Percentiles rank a stretch among this genome's conserved stretches.
Conservation (phyloP, 2,888 invertebrate species). For the Muscina levida region DNA sequence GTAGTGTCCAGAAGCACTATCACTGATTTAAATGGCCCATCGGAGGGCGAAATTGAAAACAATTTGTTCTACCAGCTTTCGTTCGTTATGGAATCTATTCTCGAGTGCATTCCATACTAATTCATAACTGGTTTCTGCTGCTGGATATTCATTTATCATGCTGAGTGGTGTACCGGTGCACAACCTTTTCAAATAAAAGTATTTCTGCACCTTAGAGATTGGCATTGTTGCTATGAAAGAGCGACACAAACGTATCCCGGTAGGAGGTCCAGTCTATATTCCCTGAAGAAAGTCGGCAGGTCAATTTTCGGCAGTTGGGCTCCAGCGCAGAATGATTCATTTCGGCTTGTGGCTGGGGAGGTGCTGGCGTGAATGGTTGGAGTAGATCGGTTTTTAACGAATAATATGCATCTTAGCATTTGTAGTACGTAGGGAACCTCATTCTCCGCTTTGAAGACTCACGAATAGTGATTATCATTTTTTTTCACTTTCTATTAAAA, state of each 20-base stretch:
- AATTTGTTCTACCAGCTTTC: no score
- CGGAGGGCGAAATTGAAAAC: no score
- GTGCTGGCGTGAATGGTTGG: no score
- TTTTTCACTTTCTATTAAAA: no score
- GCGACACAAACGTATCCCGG: constrained; percentile 51
- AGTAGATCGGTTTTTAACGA: constrained; percentile 40
- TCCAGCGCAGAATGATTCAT: no score
- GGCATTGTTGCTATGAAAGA: constrained; percentile 47
- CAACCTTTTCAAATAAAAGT: constrained; percentile 57
- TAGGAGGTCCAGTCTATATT: constrained; percentile 56
- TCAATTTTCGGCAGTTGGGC: no score
- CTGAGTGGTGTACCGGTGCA: no score
- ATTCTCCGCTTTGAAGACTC: no score
- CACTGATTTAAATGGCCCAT: constrained; percentile 40
- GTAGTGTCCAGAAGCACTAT: constrained; percentile 40
- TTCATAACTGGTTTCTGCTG: constrained; percentile 43
- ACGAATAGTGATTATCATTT: no score
- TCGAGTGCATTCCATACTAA: constrained; percentile 46
- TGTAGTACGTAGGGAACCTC: constrained; percentile 39
- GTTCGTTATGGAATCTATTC: no score
- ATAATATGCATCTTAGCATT: constrained; percentile 45
- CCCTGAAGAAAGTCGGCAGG: constrained; percentile 51
- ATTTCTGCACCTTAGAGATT: constrained; percentile 49
- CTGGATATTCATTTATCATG: constrained; percentile 50
- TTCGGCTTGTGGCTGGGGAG: no score